Percentiles rank a stretch among this genome's conserved stretches.
These are phyloP conservation scores for Ptiloglossa arizonensis DNA, from an alignment of 1,140 invertebrate genomes.

Conservation along the genomic window DNA sequence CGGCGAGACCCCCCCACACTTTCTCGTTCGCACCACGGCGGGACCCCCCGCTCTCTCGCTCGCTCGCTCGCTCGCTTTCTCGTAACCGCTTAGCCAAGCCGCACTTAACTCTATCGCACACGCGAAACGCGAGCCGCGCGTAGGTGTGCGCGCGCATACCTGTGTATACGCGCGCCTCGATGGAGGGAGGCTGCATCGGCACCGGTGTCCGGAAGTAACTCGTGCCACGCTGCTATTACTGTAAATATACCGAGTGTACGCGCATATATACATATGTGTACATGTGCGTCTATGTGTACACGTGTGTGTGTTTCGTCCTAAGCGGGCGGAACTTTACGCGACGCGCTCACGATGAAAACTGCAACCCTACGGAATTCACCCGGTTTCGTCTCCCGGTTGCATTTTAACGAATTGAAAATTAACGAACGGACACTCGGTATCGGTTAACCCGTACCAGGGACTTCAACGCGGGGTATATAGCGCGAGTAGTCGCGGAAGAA, in stretches of 20 bases:
- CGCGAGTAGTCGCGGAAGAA: too few species aligned
- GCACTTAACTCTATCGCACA: conserved; percentile 28
- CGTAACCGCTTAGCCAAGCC: not conserved
- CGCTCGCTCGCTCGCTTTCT: not conserved
- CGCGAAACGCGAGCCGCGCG: not conserved
- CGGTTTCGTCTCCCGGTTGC: not conserved
- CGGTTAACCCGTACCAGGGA: too few species aligned
- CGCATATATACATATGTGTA: too few species aligned
- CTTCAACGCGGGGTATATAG: too few species aligned
- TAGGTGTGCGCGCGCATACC: not conserved
- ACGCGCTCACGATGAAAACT: conserved; percentile 22
- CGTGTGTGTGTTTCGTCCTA: not conserved
- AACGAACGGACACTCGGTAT: not conserved
- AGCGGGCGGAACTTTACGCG: conserved; percentile 22
- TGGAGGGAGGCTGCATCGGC: conserved; percentile 29
- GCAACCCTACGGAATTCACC: not conserved
- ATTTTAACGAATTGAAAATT: conserved; percentile 22
- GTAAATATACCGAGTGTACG: conserved; percentile 33
- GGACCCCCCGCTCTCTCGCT: not conserved
- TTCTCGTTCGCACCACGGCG: too few species aligned
- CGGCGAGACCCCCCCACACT: too few species aligned
- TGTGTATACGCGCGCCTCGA: not conserved
- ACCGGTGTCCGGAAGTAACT: conserved; percentile 37
- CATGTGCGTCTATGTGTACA: too few species aligned
- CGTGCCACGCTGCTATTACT: conserved; percentile 43